Evolutionary conservation across 2,113 vertebrate genomes (phyloP), one percentile per base, ranked within the genome.

Genomic region (Neogobius melanostomus): DNA sequence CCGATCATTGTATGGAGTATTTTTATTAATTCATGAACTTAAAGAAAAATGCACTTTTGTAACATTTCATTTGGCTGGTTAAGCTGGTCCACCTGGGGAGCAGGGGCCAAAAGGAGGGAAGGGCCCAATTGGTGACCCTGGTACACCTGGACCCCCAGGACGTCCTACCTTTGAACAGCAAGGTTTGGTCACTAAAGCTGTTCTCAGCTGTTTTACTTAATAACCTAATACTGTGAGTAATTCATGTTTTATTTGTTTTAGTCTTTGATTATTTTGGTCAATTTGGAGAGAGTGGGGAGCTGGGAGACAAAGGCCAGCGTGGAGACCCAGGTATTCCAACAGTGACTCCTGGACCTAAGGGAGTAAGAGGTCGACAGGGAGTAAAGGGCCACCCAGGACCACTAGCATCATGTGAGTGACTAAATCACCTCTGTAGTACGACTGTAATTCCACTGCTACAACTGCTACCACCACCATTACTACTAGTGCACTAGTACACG

Each of bases 291-390:
- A 86, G 71, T 11, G 93, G 93, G 1, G 67, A 74, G 1, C 57
- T 51, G 11, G 93, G 93, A 80, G 69, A 71, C 2, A 91, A 85
- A 28, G 92, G 93, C 51, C 80, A 47, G 52, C 45, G 15, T 52
- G 93, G 93, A 0, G 89, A 88, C 16, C 56, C 74, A 57, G 93
- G 93, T 64, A 17, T 2, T 0, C 77, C 90, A 49, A 91, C 93
- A 53, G 14, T 72, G 48, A 36, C 2, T 0, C 21, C 72, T 47
- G 93, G 92, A 57, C 72, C 77, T 7, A 74, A 70, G 1, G 93
- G 93, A 0, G 0, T 2, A 2, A 43, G 59, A 6, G 93, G 93
- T 4, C 66, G 36, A 4, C 77, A 61, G 14, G 93, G 93, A 36
- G 0, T 1, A 8, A 54, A 0, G 4, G 92, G 93, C 5, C 80